These are phyloP conservation scores for Antedon mediterranea DNA, from an alignment of 53 echinoderm and acorn worm species.

Conservation along the genomic window DNA sequence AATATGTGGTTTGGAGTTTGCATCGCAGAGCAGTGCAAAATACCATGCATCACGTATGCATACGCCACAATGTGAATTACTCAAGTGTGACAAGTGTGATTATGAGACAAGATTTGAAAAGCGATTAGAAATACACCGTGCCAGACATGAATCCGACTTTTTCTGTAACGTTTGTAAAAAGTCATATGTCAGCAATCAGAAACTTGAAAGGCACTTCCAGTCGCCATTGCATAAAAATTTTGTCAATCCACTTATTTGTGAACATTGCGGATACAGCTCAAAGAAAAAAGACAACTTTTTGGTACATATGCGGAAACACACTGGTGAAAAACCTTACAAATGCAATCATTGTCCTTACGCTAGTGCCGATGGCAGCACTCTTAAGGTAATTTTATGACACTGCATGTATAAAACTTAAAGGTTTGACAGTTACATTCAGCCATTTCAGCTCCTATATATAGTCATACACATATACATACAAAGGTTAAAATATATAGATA, in stretches of 20 bases:
- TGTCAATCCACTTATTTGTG: conserved; percentile 73
- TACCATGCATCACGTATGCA: conserved; percentile 63
- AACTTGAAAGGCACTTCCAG: conserved; percentile 40
- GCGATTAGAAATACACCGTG: conserved; percentile 44
- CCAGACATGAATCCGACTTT: conserved; percentile 41
- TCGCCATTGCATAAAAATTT: conserved; percentile 79
- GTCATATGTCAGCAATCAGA: conserved; percentile 46
- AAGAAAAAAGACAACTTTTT: conserved; percentile 82
- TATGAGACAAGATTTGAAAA: conserved; percentile 52
- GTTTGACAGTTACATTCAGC: not conserved
- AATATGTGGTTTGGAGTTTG: conserved; percentile 71
- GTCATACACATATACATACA: too few relatives aligned
- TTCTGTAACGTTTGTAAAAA: conserved; percentile 60
- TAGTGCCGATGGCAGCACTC: conserved; percentile 75
- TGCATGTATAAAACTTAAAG: not conserved
- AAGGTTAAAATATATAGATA: too few relatives aligned
- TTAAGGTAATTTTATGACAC: conserved; percentile 46
- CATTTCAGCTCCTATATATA: too few relatives aligned
- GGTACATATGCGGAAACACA: conserved; percentile 79
- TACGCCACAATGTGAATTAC: conserved; percentile 6
- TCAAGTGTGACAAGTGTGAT: conserved; percentile 44
- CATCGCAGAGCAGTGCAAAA: conserved; percentile 57
- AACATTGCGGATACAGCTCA: conserved; percentile 82
- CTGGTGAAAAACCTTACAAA: conserved; percentile 74
- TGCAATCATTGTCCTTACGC: conserved; percentile 73